Percentiles rank a stretch among this genome's conserved stretches.
Conservation (phyloP, 2,113 vertebrate species). For the Forbesichthys papilliferus region DNA sequence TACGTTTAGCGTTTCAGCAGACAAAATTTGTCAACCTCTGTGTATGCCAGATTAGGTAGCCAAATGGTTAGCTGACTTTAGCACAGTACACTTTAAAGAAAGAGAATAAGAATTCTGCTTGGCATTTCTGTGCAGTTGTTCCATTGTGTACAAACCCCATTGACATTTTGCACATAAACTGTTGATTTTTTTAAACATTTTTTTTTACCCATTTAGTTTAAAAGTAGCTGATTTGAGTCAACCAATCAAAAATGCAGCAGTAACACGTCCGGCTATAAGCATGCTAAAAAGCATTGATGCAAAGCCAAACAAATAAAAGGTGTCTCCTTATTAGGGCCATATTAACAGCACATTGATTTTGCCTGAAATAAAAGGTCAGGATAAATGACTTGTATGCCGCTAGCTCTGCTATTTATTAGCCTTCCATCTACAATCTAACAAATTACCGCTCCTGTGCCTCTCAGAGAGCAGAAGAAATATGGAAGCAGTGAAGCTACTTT, state of each 20-base stretch:
- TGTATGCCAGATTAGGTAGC: background rate
- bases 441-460: slow-evolving; percentile 56
- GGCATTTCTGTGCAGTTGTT: slow-evolving; percentile 18
- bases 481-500: slow-evolving; percentile 48
- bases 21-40: slow-evolving; percentile 7
- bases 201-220: slow-evolving; percentile 20
- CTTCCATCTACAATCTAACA: slow-evolving; percentile 67
- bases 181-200: slow-evolving; percentile 8
- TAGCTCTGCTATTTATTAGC: slow-evolving; percentile 67
- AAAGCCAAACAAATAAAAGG: slow-evolving; percentile 63
- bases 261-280: slow-evolving; percentile 22
- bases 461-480: slow-evolving; percentile 62
- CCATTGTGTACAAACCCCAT: background rate
- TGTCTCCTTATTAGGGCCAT: slow-evolving; percentile 66
- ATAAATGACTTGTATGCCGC: slow-evolving; percentile 72
- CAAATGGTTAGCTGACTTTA: background rate
- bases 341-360: slow-evolving; percentile 76
- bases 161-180: slow-evolving; percentile 11
- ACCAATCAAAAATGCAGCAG: slow-evolving; percentile 38
- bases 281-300: slow-evolving; percentile 40
- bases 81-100: background rate
- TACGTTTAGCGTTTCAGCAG: background rate
- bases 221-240: slow-evolving; percentile 47
- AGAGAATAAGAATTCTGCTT: background rate
- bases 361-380: slow-evolving; percentile 77